These are phyloP conservation scores for Petromus typicus DNA, from an alignment of 2,113 vertebrate species.

Conservation along the genomic window DNA sequence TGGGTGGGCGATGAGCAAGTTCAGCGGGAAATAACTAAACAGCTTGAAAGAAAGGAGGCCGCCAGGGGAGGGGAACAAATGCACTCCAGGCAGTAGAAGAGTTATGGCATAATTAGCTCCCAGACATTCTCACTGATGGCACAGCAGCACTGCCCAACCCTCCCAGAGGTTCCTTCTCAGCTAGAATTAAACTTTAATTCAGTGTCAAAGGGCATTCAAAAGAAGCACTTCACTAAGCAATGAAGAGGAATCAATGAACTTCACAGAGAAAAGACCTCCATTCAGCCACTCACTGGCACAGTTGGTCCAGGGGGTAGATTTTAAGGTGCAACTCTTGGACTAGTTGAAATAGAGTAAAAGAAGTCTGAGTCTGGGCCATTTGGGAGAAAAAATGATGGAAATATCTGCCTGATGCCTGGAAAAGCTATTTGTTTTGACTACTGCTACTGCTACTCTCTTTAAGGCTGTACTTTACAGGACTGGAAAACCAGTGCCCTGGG, in stretches of 20 bases:
- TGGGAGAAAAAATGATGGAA: conserved; percentile 65
- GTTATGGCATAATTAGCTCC: conserved; percentile 81
- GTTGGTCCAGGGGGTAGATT: background rate
- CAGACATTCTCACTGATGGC: conserved; percentile 61
- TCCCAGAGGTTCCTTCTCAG: conserved; percentile 68
- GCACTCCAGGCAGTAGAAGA: conserved; percentile 69
- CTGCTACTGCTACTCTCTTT: conserved; percentile 62
- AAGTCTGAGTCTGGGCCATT: conserved; percentile 65
- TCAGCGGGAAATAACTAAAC: conserved; percentile 70
- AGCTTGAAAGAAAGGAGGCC: background rate
- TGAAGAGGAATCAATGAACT: conserved; percentile 68
- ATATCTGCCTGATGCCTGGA: conserved; percentile 66
- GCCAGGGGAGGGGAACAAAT: conserved; percentile 41
- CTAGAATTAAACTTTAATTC: conserved; percentile 83
- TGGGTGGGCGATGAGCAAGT: conserved; percentile 37
- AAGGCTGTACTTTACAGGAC: conserved; percentile 2
- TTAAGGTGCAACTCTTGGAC: background rate
- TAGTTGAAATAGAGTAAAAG: background rate
- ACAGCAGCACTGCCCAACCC: background rate
- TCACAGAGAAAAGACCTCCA: background rate
- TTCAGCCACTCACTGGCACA: background rate
- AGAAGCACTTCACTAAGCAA: conserved; percentile 70
- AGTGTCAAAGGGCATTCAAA: conserved; percentile 78
- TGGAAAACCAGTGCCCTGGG: background rate
- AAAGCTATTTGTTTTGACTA: conserved; percentile 75